Base-by-base conservation (phyloP, 2,888 invertebrate genomes). In the Catonia carolina region DNA sequence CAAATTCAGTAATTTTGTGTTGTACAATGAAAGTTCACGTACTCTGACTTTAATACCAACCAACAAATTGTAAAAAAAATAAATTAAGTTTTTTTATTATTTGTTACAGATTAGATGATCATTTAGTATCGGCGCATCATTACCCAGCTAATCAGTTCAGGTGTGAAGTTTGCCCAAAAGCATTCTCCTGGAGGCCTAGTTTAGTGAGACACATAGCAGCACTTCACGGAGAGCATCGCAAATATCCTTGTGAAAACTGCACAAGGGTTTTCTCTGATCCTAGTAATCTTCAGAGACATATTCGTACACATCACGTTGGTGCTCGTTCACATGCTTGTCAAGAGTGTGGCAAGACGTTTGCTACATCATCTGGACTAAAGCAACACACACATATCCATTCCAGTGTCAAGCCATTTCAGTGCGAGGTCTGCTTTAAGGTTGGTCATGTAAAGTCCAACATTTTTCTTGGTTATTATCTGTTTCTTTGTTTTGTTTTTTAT, bases 371-470 rank as follows among this genome's bases (percentile, higher is more conserved):
- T 63, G 99, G 99, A 36, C 81, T 99, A 55, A 99, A 99, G 74
- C 99, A 99, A 74, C 98, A 99, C 76, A 94, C 95, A 31, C 98
- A 99, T 77, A 99, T 99, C 68, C 98, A 99, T 79, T 93, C 93
- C 69, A 93, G 92, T 70, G 89, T 96, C 65, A 99, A 99, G 74
- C 98, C 98, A 2, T 98, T 97, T 77, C 88, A 87, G 80, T 95
- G 94, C 75, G 90, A 90, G 72, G 92, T 96, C 64, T 99, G 99
- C 78, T 87, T 88, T 71, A 99, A 99, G 80, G 84, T 83, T 66
- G 72, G 74, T 62, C 56, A 58, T 56, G 58, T 59, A 61, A 58
- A 59, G 54, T 59, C 45, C 45, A 45, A 45, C 45, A 27, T 27
- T 27, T 27, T 27, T 27, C 27, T 27, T 27, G 27, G 27, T 6